These are phyloP conservation scores for Eulacestoma nigropectus DNA, from an alignment of 2,113 vertebrate genomes.

Conservation along the genomic window DNA sequence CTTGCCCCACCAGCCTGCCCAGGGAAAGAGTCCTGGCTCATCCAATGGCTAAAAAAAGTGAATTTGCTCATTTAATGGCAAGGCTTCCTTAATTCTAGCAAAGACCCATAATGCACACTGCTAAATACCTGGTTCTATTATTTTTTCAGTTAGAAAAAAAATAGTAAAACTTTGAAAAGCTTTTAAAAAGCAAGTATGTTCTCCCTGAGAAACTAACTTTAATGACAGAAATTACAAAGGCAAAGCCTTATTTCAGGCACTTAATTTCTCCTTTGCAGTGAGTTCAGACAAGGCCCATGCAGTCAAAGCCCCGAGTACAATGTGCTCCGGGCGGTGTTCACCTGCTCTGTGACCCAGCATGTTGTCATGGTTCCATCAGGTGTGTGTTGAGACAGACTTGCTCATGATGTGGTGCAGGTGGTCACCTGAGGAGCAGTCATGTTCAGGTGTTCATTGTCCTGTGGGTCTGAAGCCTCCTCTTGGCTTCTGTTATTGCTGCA, in stretches of 20 bases:
- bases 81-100: neutral
- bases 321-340: neutral
- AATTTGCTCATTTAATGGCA: neutral
- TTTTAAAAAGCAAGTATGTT: neutral
- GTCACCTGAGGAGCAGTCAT: neutral
- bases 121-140: neutral
- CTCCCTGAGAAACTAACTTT: neutral
- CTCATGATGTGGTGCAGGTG: neutral
- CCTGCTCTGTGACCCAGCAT: neutral
- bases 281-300: accelerated
- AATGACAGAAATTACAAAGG: neutral
- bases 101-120: accelerated
- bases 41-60: accelerated
- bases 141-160: neutral
- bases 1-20: accelerated
- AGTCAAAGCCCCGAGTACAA: accelerated
- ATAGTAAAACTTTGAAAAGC: neutral
- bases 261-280: neutral
- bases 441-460: neutral
- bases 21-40: neutral
- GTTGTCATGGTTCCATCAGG: too few species aligned
- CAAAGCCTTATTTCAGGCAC: accelerated
- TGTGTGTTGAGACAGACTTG: neutral
- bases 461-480: neutral
- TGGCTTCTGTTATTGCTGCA: neutral